Percentiles rank a stretch among this genome's conserved stretches.
Conservation (phyloP, 1,140 invertebrate species). For the Drosophila lacteicornis region DNA sequence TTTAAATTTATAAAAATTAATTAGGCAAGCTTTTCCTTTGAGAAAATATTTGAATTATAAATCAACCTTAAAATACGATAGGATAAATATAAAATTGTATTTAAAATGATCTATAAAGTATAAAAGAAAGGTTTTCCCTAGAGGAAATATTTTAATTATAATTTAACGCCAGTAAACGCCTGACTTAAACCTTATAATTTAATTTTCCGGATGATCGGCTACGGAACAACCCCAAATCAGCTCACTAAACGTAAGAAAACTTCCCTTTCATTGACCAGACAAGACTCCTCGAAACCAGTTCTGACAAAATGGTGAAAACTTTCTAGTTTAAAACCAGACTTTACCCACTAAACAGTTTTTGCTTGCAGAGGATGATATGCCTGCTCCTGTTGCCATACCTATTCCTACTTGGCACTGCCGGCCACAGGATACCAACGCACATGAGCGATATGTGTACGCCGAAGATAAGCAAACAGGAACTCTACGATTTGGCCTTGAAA, state of each 20-base stretch:
- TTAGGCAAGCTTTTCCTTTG: too few species aligned
- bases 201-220: not conserved
- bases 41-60: too few species aligned
- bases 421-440: too few species aligned
- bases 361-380: not conserved
- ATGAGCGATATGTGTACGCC: not conserved
- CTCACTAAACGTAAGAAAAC: not conserved
- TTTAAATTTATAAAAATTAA: too few species aligned
- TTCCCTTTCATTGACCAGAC: not conserved
- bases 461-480: not conserved
- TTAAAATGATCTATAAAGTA: too few species aligned
- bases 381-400: not conserved
- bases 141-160: too few species aligned
- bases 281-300: not conserved
- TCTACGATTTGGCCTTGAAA: not conserved
- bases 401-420: not conserved
- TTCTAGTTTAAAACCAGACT: not conserved
- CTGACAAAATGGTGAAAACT: not conserved
- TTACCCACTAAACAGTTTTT: not conserved
- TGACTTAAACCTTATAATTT: not conserved
- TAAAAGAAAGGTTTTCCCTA: too few species aligned
- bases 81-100: too few species aligned
- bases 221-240: not conserved
- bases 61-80: too few species aligned
- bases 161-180: not conserved